These are phyloP conservation scores for Eulimnadia texana DNA, from an alignment of 1,140 invertebrate genomes.

Conservation along the genomic window DNA sequence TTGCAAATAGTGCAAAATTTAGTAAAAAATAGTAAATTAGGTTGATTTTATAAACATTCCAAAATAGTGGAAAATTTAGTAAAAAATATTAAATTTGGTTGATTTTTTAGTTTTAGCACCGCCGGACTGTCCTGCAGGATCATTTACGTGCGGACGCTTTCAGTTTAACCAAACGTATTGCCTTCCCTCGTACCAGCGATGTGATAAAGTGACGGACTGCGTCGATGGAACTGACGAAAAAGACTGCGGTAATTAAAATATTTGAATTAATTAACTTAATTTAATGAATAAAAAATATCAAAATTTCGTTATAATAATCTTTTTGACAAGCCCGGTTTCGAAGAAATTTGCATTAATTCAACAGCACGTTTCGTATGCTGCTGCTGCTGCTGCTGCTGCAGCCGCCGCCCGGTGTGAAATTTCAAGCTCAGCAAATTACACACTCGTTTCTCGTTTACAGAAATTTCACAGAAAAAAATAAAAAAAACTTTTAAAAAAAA, in stretches of 20 bases:
- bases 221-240: conserved; percentile 84
- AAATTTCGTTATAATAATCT: too few species aligned
- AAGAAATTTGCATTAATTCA: too few species aligned
- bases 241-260: conserved; percentile 70
- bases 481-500: background rate
- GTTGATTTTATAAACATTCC: conserved; percentile 1
- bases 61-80: background rate
- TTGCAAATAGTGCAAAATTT: background rate
- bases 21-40: background rate
- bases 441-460: background rate
- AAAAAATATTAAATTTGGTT: conserved; percentile 1
- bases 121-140: conserved; percentile 62
- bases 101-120: conserved; percentile 46
- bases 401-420: too few species aligned
- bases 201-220: conserved; percentile 86
- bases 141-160: conserved; percentile 77
- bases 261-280: too few species aligned
- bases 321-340: background rate
- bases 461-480: background rate
- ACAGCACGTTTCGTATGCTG: too few species aligned
- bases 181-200: conserved; percentile 72
- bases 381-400: too few species aligned
- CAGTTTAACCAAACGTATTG: conserved; percentile 88
- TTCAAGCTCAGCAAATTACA: too few species aligned
- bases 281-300: too few species aligned